These are phyloP conservation scores for Drosophila ananassae DNA, from an alignment of 1,140 invertebrate species.

Conservation along the genomic window DNA sequence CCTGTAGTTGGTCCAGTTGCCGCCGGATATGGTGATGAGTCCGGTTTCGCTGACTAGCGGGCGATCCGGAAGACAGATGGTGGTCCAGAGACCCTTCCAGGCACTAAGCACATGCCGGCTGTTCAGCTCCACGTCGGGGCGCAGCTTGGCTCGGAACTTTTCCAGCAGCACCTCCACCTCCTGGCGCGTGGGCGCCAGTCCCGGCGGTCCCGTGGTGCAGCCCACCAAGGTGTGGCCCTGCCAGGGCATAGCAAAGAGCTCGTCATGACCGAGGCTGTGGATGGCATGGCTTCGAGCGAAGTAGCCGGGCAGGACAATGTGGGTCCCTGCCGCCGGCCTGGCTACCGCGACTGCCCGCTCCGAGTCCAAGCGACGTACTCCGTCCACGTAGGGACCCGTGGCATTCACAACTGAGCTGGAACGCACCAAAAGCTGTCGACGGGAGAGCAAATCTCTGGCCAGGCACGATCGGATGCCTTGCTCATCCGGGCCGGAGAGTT, in stretches of 20 bases:
- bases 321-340: slow-evolving; percentile 5
- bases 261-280: slow-evolving; percentile 1
- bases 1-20: slow-evolving; percentile 17
- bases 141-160: slow-evolving; percentile 2
- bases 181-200: slow-evolving; percentile 2
- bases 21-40: slow-evolving; percentile 14
- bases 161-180: slow-evolving; percentile 18
- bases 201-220: slow-evolving; percentile 1
- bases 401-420: slow-evolving; percentile 19
- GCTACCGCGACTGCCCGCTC: neutral
- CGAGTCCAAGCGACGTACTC: slow-evolving; percentile 10
- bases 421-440: neutral
- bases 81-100: slow-evolving; percentile 21
- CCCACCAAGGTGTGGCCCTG: slow-evolving; percentile 21
- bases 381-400: slow-evolving; percentile 16
- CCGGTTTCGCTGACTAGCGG: slow-evolving; percentile 11
- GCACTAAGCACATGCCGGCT: slow-evolving; percentile 19
- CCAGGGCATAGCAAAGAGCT: slow-evolving; percentile 23
- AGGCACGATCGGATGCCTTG: neutral
- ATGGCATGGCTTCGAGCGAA: slow-evolving; percentile 9
- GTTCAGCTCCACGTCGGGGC: slow-evolving; percentile 2
- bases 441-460: slow-evolving; percentile 3
- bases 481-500: neutral
- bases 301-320: slow-evolving; percentile 22
- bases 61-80: neutral